Evolutionary conservation across 2,113 vertebrate species (phyloP), one percentile per base, ranked within the genome.

Genomic region (Piaya cayana): DNA sequence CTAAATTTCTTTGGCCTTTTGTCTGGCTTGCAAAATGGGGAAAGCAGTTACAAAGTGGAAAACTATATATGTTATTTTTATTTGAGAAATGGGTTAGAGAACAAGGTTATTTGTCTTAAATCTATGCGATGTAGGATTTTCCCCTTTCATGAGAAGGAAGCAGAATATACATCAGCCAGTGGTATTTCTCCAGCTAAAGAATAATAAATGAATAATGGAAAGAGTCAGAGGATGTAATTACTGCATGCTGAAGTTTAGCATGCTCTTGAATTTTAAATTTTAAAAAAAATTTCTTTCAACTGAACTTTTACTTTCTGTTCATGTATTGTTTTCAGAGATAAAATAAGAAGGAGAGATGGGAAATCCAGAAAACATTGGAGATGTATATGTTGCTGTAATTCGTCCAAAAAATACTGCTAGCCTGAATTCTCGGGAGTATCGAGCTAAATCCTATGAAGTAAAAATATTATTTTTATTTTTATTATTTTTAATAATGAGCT

Each of bases 371-470:
- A 97, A 97, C 90, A 92, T 98, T 37, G 99, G 99, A 97, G 99
- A 99, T 90, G 98, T 97, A 0, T 99, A 99, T 68, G 98, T 99
- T 88, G 99, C 99, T 85, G 99, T 99, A 92, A 99, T 99, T 95
- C 99, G 99, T 94, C 99, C 99, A 76, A 99, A 99, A 98, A 99
- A 98, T 95, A 97, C 98, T 83, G 98, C 99, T 97, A 99, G 99
- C 96, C 98, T 99, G 83, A 99, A 98, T 97, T 99, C 99, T 36
- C 99, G 99, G 96, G 99, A 99, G 92, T 99, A 99, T 97, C 98
- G 98, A 96, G 98, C 99, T 81, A 99, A 99, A 97, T 98, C 99
- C 34, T 99, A 99, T 56, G 99, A 99, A 98, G 99, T 99, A 97
- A 98, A 96, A 74, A 10, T 72, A 59, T 78, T 82, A 47, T 20